phyloP scores from a whole-genome alignment of 1,140 invertebrate genomes.

The Probaryconus sp. region DNA sequence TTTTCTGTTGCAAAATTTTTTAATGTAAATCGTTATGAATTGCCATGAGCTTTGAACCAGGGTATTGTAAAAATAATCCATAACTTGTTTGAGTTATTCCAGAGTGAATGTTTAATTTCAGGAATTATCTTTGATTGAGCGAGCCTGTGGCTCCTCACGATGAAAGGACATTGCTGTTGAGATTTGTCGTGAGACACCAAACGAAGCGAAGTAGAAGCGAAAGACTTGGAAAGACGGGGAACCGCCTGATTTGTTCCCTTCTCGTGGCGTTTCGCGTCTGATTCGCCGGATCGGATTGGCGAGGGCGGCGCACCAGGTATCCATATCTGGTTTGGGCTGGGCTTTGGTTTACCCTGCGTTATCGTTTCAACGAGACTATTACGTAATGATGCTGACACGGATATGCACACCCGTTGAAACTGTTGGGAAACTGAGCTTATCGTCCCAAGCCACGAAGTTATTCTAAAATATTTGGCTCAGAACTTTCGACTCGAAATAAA shows the following conservation, averaged over 20 bases:
- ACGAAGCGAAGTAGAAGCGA: constrained; percentile 32
- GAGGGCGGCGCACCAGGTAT: constrained; percentile 75
- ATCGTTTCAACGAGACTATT: constrained; percentile 33
- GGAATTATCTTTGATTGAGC: no score
- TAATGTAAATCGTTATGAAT: no score
- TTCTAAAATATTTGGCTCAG: constrained; percentile 49
- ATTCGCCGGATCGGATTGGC: constrained; percentile 74
- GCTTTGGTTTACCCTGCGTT: constrained; percentile 56
- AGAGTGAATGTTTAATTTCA: no score
- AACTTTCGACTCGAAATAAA: constrained; percentile 15
- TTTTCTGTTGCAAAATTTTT: no score
- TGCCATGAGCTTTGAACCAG: no score
- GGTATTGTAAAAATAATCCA: no score
- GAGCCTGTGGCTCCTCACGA: no score
- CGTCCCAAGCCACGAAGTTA: constrained; percentile 34
- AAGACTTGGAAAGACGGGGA: no score
- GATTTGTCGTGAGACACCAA: no score
- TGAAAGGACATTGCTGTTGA: constrained; percentile 44
- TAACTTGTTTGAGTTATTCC: no score
- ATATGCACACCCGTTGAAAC: constrained; percentile 44
- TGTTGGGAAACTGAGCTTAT: constrained; percentile 60
- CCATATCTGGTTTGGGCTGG: constrained; percentile 73
- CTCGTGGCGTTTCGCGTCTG: constrained; percentile 68
- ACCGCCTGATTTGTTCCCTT: constrained; percentile 74
- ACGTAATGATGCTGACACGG: constrained; percentile 58